phyloP scores from a whole-genome alignment of 2,113 vertebrate genomes.

The Forbesichthys agassizii region DNA sequence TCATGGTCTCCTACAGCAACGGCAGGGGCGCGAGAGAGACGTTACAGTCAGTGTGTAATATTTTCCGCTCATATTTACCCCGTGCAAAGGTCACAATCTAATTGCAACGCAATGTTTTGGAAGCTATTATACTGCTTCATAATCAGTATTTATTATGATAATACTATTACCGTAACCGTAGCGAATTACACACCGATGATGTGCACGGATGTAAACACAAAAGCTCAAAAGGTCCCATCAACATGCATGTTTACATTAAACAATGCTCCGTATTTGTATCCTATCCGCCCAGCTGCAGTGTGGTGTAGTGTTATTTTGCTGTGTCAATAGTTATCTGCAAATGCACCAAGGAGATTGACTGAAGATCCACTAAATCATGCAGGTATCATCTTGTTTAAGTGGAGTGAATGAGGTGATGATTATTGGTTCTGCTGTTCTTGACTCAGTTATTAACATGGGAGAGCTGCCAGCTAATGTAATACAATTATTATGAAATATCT shows the following conservation, averaged over 20 bases:
- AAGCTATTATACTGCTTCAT: constrained; percentile 2
- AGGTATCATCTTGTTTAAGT: neutral
- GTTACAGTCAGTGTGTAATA: neutral
- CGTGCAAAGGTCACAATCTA: neutral
- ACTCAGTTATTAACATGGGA: no score
- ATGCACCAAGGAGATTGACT: neutral
- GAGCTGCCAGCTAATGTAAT: no score
- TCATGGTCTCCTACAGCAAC: constrained; percentile 89
- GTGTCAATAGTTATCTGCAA: constrained; percentile 6
- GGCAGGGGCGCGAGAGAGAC: neutral
- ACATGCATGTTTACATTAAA: neutral
- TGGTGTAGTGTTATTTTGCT: constrained; percentile 26
- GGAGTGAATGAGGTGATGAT: no score
- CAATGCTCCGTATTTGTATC: constrained; percentile 4
- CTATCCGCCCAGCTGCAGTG: constrained; percentile 1
- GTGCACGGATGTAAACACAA: constrained; percentile 6
- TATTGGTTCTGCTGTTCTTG: no score
- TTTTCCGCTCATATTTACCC: neutral
- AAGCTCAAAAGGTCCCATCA: neutral
- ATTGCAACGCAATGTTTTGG: neutral
- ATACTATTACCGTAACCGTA: neutral
- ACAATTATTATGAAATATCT: no score
- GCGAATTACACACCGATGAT: neutral
- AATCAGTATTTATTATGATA: neutral
- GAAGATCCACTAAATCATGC: constrained; percentile 6